Percentiles rank a stretch among this genome's conserved stretches.
These are phyloP conservation scores for Galeopterus variegatus DNA, from an alignment of 2,113 vertebrate species.

Conservation along the genomic window DNA sequence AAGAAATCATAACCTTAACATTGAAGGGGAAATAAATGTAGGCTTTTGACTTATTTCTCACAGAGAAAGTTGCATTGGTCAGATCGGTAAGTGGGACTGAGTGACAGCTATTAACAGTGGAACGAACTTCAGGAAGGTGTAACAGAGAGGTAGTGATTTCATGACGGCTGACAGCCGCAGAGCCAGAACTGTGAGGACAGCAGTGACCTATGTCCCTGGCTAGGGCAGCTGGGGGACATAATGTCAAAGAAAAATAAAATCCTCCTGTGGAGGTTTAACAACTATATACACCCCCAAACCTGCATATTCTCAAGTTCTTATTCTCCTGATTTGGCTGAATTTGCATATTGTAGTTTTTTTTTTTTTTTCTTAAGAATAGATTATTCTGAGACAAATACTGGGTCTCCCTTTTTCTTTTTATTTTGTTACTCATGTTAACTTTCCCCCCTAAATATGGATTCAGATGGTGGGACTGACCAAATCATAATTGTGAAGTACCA, in stretches of 20 bases:
- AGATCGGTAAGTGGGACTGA: conserved; percentile 9
- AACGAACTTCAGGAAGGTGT: neutral
- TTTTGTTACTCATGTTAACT: neutral
- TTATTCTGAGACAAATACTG: neutral
- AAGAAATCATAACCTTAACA: conserved; percentile 63
- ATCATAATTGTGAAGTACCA: neutral
- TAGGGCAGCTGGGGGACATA: neutral
- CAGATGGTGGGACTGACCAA: neutral
- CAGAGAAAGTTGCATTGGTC: neutral
- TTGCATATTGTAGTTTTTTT: neutral
- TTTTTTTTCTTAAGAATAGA: neutral
- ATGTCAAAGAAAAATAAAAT: neutral
- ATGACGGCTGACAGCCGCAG: neutral
- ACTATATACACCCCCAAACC: neutral
- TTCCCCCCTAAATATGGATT: neutral
- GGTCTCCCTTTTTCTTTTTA: neutral
- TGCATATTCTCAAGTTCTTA: neutral
- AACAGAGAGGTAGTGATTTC: accelerated
- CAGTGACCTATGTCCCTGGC: neutral
- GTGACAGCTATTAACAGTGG: conserved; percentile 24
- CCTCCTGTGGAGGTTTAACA: neutral
- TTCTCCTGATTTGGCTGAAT: neutral
- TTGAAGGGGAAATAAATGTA: neutral
- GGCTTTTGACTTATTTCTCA: neutral
- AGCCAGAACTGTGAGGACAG: neutral